A percentile compares a stretch with the other conserved stretches of the same genome.
These are phyloP conservation scores for Plebejus anna DNA, from an alignment of 2,888 invertebrate genomes.

Conservation along the genomic window DNA sequence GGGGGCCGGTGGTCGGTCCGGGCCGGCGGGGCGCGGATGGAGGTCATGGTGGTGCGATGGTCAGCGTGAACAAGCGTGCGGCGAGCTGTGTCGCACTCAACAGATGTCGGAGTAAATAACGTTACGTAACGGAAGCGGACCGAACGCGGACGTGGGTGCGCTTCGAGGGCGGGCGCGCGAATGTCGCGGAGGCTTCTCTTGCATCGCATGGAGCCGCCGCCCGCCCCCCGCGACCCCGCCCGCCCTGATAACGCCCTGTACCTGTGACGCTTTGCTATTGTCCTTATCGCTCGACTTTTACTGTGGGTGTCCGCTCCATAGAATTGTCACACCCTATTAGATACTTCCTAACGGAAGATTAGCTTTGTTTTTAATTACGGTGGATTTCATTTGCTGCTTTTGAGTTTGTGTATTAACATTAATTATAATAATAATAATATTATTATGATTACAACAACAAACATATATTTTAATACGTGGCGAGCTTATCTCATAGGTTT, in stretches of 20 bases:
- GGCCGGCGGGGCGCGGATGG: constrained; percentile 46
- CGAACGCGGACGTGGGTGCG: constrained; percentile 58
- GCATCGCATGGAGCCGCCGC: constrained; percentile 46
- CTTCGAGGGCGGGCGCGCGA: constrained; percentile 66
- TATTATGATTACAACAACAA: no score
- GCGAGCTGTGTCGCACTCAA: constrained; percentile 60
- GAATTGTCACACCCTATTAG: constrained; percentile 31
- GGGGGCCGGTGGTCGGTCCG: constrained; percentile 48
- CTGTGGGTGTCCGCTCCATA: constrained; percentile 30
- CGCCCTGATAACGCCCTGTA: constrained; percentile 43
- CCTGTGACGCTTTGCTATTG: constrained; percentile 43
- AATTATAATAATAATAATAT: no score
- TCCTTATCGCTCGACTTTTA: constrained; percentile 40
- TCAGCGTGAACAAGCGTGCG: constrained; percentile 70
- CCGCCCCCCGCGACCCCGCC: constrained; percentile 42
- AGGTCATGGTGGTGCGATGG: constrained; percentile 61
- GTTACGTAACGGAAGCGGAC: constrained; percentile 67
- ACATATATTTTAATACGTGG: no score
- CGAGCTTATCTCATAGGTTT: no score
- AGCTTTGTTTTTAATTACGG: not conserved
- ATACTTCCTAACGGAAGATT: not conserved
- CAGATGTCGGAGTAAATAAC: constrained; percentile 64
- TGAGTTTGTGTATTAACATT: not conserved
- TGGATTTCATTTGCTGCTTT: not conserved
- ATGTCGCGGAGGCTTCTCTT: constrained; percentile 55